phyloP scores from a whole-genome alignment of 2,113 vertebrate species.

The Piliocolobus tephrosceles region DNA sequence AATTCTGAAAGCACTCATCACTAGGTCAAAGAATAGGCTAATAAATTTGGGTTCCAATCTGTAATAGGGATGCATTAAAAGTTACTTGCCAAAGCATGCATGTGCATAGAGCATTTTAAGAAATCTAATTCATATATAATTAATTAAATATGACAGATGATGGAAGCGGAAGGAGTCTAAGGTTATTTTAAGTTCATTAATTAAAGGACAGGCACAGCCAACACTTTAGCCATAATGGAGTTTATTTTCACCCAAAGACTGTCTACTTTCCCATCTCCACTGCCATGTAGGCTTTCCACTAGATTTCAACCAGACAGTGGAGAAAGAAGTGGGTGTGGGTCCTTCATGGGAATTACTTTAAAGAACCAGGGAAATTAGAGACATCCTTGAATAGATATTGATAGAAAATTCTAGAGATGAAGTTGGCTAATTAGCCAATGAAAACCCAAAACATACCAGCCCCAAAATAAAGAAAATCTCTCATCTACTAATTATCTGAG shows the following conservation, averaged over 20 bases:
- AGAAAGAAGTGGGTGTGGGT: neutral
- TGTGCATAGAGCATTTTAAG: neutral
- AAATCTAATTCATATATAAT: neutral
- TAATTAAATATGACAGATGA: neutral
- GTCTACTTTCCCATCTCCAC: neutral
- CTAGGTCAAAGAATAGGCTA: neutral
- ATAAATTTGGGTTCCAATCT: neutral
- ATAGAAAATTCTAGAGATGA: neutral
- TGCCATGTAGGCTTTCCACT: neutral
- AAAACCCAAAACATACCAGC: neutral
- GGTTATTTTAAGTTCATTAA: slow-evolving; percentile 11
- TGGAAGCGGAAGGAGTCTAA: neutral
- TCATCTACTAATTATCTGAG: neutral
- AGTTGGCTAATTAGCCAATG: neutral
- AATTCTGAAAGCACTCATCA: slow-evolving; percentile 1
- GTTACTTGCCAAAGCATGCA: neutral
- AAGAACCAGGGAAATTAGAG: neutral
- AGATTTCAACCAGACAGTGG: neutral
- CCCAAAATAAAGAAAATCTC: neutral
- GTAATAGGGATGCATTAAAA: neutral
- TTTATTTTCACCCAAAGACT: neutral
- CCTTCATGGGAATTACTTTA: neutral
- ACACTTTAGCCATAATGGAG: neutral
- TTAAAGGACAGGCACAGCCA: neutral
- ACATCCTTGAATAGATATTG: neutral